A percentile compares a stretch with the other conserved stretches of the same genome.
These are phyloP conservation scores for Dynastes maya DNA, from an alignment of 2,888 invertebrate species.

Conservation along the genomic window DNA sequence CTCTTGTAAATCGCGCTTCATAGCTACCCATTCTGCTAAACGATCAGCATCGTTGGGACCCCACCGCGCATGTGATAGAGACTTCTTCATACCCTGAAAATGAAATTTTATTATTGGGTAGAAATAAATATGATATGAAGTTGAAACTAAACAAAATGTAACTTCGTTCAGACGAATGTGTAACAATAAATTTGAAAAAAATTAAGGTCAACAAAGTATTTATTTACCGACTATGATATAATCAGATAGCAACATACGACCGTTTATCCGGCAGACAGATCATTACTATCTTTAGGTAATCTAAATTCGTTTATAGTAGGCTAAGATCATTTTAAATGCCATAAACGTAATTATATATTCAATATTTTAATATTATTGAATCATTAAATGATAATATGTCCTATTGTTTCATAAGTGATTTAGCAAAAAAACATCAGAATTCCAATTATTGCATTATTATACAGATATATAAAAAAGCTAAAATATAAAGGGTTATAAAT, in stretches of 20 bases:
- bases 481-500: too few species aligned
- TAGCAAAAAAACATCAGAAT: too few species aligned
- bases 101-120: not conserved
- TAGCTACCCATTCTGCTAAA: conserved; percentile 66
- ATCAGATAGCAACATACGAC: not conserved
- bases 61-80: conserved; percentile 67
- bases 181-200: not conserved
- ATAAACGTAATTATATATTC: too few species aligned
- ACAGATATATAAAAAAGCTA: too few species aligned
- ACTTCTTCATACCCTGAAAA: conserved; percentile 63
- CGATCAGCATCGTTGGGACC: conserved; percentile 65
- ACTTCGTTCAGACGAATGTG: not conserved
- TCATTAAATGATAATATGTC: too few species aligned
- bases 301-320: too few species aligned
- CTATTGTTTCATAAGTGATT: too few species aligned
- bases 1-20: conserved; percentile 61
- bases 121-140: not conserved
- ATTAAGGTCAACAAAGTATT: not conserved
- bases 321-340: too few species aligned
- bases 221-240: too few species aligned
- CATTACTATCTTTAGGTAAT: too few species aligned
- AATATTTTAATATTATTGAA: too few species aligned
- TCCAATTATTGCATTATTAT: too few species aligned
- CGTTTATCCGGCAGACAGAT: not conserved
- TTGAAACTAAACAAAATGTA: not conserved